Evolutionary conservation across 1,140 invertebrate genomes (phyloP), one percentile per base, ranked within the genome.

Genomic region (Phocides pigmalion): DNA sequence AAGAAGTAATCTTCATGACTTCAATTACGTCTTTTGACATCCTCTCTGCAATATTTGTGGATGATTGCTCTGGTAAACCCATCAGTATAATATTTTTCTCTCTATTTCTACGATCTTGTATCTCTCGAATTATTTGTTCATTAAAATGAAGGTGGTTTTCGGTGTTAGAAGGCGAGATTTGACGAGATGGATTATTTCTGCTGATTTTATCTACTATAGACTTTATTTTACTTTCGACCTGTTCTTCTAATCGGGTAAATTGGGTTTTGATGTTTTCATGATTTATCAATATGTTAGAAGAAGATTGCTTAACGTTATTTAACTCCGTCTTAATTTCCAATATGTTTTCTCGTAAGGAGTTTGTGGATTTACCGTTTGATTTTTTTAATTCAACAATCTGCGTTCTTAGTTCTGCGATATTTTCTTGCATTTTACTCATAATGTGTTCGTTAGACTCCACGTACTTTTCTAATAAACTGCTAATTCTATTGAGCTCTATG

Each of bases 71-170:
- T 0, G 44, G 28, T 17, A 68, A 12, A 15, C 66, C 66, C 0
- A 12, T 5, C 0, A 68, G 15, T 25, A 69, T 64, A 14, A 69
- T 37, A 49, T 64, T 69, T 4, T 62, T 69, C 22, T 54, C 54
- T 28, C 67, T 47, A 0, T 56, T 35, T 41, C 15, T 42, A 0
- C 54, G 54, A 3, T 58, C 41, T n/a, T 58, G 54, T 17, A 58
- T 9, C 22, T 58, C 47, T 6, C 16, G 17, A n/a, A 64, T 32
- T 54, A 64, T n/a, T 47, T 64, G 54, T 56, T 69, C 62, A 32
- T 64, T 69, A 2, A 0, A 0, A 1, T 8, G 3, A n/a, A 58
- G 22, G 28, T 58, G 54, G 8, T 5, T 44, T 1, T 32, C 20
- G 0, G 14, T 28, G 9, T 25, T 15, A 12, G 11, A n/a, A 16